Percentiles rank a stretch among this genome's conserved stretches.
Conservation (phyloP, 2,113 vertebrate genomes). For the Sapajus apella region DNA sequence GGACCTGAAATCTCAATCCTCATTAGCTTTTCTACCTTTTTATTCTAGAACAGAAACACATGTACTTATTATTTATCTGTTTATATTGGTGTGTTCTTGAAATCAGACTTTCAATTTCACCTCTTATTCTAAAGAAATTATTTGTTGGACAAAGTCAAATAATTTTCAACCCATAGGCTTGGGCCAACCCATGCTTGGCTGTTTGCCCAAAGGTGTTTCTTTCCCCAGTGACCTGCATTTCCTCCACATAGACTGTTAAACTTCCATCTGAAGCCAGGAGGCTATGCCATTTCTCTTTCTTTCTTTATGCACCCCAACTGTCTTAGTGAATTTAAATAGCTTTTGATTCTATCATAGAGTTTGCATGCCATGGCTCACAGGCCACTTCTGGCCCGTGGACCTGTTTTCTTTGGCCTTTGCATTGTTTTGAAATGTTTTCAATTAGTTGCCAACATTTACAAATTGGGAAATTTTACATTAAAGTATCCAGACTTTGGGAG, state of each 20-base stretch:
- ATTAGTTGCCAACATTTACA: constrained; percentile 63
- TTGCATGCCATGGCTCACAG: neutral
- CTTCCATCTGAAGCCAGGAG: constrained; percentile 9
- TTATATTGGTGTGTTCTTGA: neutral
- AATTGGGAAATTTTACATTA: constrained; percentile 45
- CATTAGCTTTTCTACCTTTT: neutral
- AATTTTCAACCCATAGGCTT: neutral
- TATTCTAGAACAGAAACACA: neutral
- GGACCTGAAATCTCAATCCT: neutral
- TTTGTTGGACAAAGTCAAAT: constrained; percentile 2
- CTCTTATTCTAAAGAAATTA: neutral
- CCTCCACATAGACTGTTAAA: neutral
- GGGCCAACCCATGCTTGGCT: neutral
- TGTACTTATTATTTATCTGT: neutral
- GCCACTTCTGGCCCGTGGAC: neutral
- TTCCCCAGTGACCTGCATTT: neutral
- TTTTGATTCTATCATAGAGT: neutral
- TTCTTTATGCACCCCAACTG: neutral
- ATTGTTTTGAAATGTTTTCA: constrained; percentile 55
- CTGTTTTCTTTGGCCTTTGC: constrained; percentile 52
- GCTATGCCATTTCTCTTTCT: neutral
- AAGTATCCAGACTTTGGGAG: constrained; percentile 1
- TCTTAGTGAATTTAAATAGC: constrained; percentile 51
- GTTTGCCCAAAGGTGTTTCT: neutral
- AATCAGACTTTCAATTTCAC: neutral